Conservation (phyloP, 2,888 invertebrate species). For the Euphydryas editha region DNA sequence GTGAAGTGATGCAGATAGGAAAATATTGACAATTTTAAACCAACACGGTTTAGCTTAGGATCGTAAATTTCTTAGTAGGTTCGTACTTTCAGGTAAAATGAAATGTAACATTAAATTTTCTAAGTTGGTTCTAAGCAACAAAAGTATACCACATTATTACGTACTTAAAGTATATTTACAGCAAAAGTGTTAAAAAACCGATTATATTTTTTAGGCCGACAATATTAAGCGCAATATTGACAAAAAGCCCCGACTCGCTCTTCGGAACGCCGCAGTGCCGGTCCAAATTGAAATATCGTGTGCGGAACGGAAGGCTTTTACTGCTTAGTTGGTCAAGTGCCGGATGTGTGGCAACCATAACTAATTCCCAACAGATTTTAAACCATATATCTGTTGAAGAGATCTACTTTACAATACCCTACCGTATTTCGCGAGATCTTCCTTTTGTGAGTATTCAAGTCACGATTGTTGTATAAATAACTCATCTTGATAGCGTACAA, state of each 20-base stretch:
- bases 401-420: background rate
- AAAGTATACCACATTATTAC: background rate
- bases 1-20: background rate
- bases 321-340: conserved; percentile 66
- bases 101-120: background rate
- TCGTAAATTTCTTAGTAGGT: background rate
- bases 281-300: conserved; percentile 72
- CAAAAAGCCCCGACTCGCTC: conserved; percentile 61
- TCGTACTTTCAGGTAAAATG: background rate
- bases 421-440: background rate
- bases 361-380: conserved; percentile 37
- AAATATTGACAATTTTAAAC: conserved; percentile 11
- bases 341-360: conserved; percentile 70
- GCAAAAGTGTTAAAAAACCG: conserved; percentile 24
- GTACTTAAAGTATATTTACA: background rate
- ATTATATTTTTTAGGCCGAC: conserved; percentile 55
- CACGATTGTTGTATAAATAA: conserved; percentile 1
- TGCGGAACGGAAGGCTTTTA: conserved; percentile 77
- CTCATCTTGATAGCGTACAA: conserved; percentile 13
- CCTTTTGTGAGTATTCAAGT: conserved; percentile 3
- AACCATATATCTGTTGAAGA: conserved; percentile 5
- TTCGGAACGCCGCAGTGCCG: conserved; percentile 51
- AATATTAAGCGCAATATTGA: conserved; percentile 73
- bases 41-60: background rate
- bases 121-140: background rate